Percentiles rank a stretch among this genome's conserved stretches.
Evolutionary conservation across 2,797 vertebrate species (phyloP).

Genomic region (Cirrhinus mrigala): DNA sequence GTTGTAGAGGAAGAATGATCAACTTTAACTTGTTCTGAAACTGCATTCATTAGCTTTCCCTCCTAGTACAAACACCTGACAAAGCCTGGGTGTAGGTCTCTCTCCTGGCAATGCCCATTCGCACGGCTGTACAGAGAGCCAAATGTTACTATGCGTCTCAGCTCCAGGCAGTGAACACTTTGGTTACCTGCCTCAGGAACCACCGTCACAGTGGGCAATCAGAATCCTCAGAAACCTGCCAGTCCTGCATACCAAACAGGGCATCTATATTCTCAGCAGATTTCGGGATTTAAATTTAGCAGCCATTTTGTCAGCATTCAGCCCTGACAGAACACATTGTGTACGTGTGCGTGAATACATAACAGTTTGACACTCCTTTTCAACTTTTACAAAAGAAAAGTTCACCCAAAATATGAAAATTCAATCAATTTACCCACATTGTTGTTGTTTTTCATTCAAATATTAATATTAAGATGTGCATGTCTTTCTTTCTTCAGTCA

Average conservation of each 20-base stretch:
- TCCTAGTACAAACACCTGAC: constrained; percentile 13
- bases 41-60: not conserved
- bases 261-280: constrained; percentile 20
- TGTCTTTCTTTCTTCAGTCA: too few relatives aligned
- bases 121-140: not conserved
- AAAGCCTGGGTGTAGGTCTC: constrained; percentile 12
- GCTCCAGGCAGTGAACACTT: constrained; percentile 43
- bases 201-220: constrained; percentile 56
- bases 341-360: not conserved
- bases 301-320: constrained; percentile 2
- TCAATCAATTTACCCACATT: too few relatives aligned
- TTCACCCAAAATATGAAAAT: not conserved
- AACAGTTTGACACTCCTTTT: too few relatives aligned
- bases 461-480: too few relatives aligned
- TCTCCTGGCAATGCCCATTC: constrained; percentile 2
- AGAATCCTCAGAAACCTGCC: constrained; percentile 5
- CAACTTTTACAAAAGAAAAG: too few relatives aligned
- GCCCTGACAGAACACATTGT: not conserved
- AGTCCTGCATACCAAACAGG: constrained; percentile 39
- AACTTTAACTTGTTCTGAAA: not conserved
- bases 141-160: constrained; percentile 36
- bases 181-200: constrained; percentile 65
- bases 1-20: not conserved
- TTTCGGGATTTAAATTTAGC: constrained; percentile 21
- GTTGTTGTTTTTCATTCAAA: not conserved